A percentile compares a stretch with the other conserved stretches of the same genome.
Conservation (phyloP, 2,888 invertebrate genomes). For the Lissocephala sabroskyi region DNA sequence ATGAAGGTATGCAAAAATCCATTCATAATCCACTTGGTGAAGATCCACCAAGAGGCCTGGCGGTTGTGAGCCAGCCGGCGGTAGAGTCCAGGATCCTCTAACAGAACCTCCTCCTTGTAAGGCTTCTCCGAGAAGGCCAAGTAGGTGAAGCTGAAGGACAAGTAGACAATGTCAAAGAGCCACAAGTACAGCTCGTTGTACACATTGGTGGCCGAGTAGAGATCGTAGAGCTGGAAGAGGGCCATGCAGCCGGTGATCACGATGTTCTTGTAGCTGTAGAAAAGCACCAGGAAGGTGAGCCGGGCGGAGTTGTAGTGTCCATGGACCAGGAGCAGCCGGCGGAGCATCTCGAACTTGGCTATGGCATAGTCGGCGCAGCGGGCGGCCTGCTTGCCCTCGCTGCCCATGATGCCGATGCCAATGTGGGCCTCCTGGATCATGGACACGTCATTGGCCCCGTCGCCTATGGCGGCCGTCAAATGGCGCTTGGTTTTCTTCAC, state of each 20-base stretch:
- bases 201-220: slow-evolving; percentile 77
- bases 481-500: slow-evolving; percentile 76
- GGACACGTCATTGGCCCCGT: slow-evolving; percentile 97
- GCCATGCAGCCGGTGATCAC: slow-evolving; percentile 79
- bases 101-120: slow-evolving; percentile 74
- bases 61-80: slow-evolving; percentile 76
- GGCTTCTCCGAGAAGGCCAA: slow-evolving; percentile 84
- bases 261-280: slow-evolving; percentile 89
- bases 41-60: slow-evolving; percentile 76
- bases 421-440: slow-evolving; percentile 98
- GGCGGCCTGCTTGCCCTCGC: slow-evolving; percentile 79
- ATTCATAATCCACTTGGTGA: slow-evolving; percentile 76
- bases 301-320: slow-evolving; percentile 87
- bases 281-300: slow-evolving; percentile 81
- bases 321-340: slow-evolving; percentile 82
- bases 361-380: slow-evolving; percentile 89
- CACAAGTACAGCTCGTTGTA: slow-evolving; percentile 83
- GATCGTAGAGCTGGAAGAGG: slow-evolving; percentile 74
- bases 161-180: slow-evolving; percentile 82
- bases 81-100: slow-evolving; percentile 79
- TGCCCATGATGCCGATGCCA: slow-evolving; percentile 84
- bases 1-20: slow-evolving; percentile 77
- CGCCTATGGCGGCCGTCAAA: slow-evolving; percentile 93
- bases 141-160: slow-evolving; percentile 81
- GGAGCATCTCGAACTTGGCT: slow-evolving; percentile 84